These are phyloP conservation scores for Plagodis dolabraria DNA, from an alignment of 2,888 invertebrate genomes.

Conservation along the genomic window DNA sequence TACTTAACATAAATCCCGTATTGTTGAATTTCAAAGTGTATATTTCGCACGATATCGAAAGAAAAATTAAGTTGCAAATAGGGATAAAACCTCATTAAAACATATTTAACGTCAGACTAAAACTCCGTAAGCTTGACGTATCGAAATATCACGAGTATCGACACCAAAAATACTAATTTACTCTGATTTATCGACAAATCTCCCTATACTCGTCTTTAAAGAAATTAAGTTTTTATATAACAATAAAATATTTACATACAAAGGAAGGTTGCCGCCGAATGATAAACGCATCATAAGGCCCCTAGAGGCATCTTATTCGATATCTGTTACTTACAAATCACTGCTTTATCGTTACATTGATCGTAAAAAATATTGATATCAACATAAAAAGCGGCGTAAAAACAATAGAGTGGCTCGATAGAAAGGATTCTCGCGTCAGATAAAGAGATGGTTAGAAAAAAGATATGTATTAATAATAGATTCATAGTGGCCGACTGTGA, in stretches of 20 bases:
- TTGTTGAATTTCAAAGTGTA: slow-evolving; percentile 58
- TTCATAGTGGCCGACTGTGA: slow-evolving; percentile 60
- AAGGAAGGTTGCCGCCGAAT: slow-evolving; percentile 76
- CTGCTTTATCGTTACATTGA: slow-evolving; percentile 78
- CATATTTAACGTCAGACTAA: slow-evolving; percentile 63
- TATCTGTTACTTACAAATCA: slow-evolving; percentile 82
- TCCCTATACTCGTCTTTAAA: slow-evolving; percentile 29
- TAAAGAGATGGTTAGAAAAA: slow-evolving; percentile 71
- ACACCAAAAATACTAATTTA: slow-evolving; percentile 38
- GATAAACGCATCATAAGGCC: slow-evolving; percentile 75
- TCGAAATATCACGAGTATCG: slow-evolving; percentile 44
- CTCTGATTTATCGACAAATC: slow-evolving; percentile 36
- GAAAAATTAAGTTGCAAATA: slow-evolving; percentile 36
- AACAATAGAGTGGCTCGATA: slow-evolving; percentile 82
- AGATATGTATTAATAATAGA: slow-evolving; percentile 81
- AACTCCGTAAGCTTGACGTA: slow-evolving; percentile 59
- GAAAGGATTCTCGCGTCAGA: slow-evolving; percentile 80
- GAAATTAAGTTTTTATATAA: slow-evolving; percentile 55
- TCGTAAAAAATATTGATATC: slow-evolving; percentile 84
- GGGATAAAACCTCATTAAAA: slow-evolving; percentile 60
- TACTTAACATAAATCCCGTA: slow-evolving; percentile 70
- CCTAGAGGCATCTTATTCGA: slow-evolving; percentile 71
- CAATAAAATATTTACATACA: slow-evolving; percentile 79
- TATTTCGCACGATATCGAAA: slow-evolving; percentile 45
- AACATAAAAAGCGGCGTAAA: slow-evolving; percentile 80